Percentiles rank a stretch among this genome's conserved stretches.
Conservation (phyloP, 1,140 invertebrate genomes). For the Pogonomyrmex barbatus region DNA sequence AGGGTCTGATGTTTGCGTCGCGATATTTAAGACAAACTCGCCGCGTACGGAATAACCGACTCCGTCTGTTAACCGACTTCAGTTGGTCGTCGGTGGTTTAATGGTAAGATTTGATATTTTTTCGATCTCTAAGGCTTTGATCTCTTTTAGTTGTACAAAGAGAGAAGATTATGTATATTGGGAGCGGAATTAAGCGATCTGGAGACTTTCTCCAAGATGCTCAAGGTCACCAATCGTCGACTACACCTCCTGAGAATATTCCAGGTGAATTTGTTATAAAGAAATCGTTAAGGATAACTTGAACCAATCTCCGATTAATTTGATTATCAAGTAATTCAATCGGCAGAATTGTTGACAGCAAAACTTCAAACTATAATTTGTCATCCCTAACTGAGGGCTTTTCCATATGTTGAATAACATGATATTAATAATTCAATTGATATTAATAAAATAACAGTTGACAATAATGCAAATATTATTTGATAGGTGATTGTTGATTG, state of each 20-base stretch:
- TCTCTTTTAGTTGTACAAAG: conserved; percentile 88
- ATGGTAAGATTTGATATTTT: not conserved
- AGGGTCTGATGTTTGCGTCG: not conserved
- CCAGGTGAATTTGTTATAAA: conserved; percentile 85
- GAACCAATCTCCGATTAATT: not conserved
- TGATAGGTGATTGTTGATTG: not conserved
- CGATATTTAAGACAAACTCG: not conserved
- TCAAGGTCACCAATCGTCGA: conserved; percentile 90
- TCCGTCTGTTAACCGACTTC: not conserved
- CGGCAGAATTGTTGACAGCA: not conserved
- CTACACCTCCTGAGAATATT: conserved; percentile 89
- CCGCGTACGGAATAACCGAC: not conserved
- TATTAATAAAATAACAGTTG: not conserved
- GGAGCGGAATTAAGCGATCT: conserved; percentile 90
- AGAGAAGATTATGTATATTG: conserved; percentile 88
- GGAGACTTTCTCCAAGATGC: conserved; percentile 90
- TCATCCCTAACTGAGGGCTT: not conserved
- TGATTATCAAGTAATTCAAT: not conserved
- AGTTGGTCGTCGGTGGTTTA: not conserved
- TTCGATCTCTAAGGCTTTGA: not conserved
- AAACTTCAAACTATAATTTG: not conserved
- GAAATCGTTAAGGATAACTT: not conserved
- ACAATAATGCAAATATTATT: not conserved
- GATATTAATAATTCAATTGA: not conserved
- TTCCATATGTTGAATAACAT: not conserved